phyloP scores from a whole-genome alignment of 2,888 invertebrate species.

The Perizoma flavofasciatum region DNA sequence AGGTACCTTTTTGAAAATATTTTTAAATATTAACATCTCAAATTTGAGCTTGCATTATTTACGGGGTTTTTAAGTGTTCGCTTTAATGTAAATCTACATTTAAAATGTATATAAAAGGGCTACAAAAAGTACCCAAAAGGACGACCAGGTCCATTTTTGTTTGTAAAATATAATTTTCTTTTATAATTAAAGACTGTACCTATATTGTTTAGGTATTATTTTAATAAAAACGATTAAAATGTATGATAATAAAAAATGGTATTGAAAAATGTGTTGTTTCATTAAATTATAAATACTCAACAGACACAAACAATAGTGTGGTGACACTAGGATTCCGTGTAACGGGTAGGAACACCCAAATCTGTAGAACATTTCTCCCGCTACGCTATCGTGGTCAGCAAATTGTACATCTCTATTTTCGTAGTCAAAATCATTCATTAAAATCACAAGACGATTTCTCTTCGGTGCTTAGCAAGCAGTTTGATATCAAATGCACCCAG shows the following conservation, averaged over 20 bases:
- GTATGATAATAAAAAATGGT: slow-evolving; percentile 78
- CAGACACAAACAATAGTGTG: neutral
- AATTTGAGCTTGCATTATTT: too few species aligned
- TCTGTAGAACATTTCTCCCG: too few species aligned
- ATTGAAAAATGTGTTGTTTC: slow-evolving; percentile 62
- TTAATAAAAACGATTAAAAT: slow-evolving; percentile 77
- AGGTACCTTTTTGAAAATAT: too few species aligned
- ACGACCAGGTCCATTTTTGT: slow-evolving; percentile 36
- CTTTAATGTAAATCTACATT: slow-evolving; percentile 38
- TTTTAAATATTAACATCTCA: too few species aligned
- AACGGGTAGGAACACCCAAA: too few species aligned
- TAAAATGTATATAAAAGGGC: slow-evolving; percentile 37
- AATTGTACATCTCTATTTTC: too few species aligned
- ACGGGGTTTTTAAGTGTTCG: slow-evolving; percentile 4
- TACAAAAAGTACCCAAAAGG: slow-evolving; percentile 34
- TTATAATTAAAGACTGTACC: slow-evolving; percentile 82
- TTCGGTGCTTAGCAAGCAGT: too few species aligned
- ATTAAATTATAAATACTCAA: slow-evolving; percentile 41
- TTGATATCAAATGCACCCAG: too few species aligned
- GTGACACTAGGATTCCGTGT: too few species aligned
- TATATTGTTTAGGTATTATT: slow-evolving; percentile 62
- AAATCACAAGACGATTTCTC: too few species aligned
- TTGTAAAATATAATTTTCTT: slow-evolving; percentile 56
- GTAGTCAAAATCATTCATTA: too few species aligned
- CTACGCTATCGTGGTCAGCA: too few species aligned